Conservation (phyloP, 2,113 vertebrate species). For the Limanda limanda region DNA sequence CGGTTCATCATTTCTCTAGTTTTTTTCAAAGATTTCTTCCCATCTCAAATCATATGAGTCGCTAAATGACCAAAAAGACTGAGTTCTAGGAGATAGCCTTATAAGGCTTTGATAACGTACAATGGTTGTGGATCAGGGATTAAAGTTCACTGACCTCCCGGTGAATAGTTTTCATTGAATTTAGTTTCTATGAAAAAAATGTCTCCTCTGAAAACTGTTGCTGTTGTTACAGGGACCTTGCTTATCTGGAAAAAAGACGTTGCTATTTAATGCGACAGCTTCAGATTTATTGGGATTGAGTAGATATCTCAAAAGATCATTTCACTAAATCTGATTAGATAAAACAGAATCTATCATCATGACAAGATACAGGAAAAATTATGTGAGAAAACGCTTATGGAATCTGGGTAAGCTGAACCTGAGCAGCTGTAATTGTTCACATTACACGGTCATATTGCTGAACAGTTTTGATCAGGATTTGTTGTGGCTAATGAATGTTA, state of each 20-base stretch:
- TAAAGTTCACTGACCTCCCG: not conserved
- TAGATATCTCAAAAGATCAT: not conserved
- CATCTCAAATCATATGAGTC: not conserved
- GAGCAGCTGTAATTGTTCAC: not conserved
- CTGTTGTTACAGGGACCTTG: not conserved
- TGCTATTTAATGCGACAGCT: not conserved
- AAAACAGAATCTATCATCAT: not conserved
- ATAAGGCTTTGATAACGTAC: not conserved
- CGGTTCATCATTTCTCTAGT: not conserved
- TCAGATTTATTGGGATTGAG: not conserved
- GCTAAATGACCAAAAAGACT: not conserved
- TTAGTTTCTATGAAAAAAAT: not conserved
- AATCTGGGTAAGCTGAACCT: not conserved
- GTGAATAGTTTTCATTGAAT: not conserved
- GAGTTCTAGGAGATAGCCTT: not conserved
- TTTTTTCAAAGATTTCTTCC: not conserved
- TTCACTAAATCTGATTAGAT: not conserved
- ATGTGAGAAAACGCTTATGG: not conserved
- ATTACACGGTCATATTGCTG: not conserved
- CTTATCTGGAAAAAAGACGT: not conserved
- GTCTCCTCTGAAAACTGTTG: not conserved
- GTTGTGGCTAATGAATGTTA: not conserved
- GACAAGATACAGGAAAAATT: not conserved
- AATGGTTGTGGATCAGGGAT: not conserved
- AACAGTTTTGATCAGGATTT: constrained; percentile 19